Base-by-base conservation (phyloP, 1,140 invertebrate species). In the Vanessa atalanta region DNA sequence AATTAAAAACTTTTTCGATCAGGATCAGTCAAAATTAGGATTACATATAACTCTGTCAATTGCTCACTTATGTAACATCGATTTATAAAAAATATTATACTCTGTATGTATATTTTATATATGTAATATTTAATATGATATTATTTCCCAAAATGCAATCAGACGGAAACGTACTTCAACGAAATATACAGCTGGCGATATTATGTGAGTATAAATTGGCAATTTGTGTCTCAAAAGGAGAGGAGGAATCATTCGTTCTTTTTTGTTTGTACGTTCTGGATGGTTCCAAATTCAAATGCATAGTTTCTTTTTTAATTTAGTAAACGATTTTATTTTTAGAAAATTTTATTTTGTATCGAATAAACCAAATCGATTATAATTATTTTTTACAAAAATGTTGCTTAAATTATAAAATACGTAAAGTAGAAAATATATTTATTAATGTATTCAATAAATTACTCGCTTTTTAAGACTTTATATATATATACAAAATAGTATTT, bases 151-250 rank as follows among this genome's bases (percentile, higher is more conserved):
- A 79, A 80, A 88, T 79, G 88, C 88, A 77, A 77, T 78, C 88
- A 92, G 90, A 87, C 85, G 88, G 90, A 90, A 87, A 83, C 82
- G 57, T 89, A 89, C 88, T 91, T 82, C 88, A 90, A 88, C 83
- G 87, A 90, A 79, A 84, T 92, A 79, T 91, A 88, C 87, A 89
- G 88, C 81, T 90, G 90, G 88, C 72, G 88, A 47, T 92, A 90
- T 79, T 92, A 91, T 70, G 89, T 92, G 73, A 91, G 89, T 91
- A 91, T 61, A 48, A 70, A 65, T 74, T 75, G 55, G 64, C 55
- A 47, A 65, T 77, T 72, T 66, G 15, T 53, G 63, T 77, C 53
- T 31, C 37, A 43, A 43, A 14, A 75, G 51, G 60, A 57, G 15
- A 57, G n/a, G 51, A 57, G 14, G n/a, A 37, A 37, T 31, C 55